These are phyloP conservation scores for Microtus ochrogaster DNA, from an alignment of 2,113 vertebrate genomes.

Conservation along the genomic window DNA sequence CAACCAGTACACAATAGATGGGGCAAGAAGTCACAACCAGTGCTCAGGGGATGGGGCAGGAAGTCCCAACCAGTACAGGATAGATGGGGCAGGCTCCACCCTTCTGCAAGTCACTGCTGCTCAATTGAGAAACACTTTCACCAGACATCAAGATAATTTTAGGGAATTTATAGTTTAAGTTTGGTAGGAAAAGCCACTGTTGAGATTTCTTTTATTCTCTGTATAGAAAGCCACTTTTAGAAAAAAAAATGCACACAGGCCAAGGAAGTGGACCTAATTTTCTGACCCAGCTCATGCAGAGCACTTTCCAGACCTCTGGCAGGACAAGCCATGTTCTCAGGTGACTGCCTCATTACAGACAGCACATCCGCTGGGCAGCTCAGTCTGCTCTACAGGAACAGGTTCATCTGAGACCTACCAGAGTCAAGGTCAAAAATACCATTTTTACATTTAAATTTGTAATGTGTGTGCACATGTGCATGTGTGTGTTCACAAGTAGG, in stretches of 20 bases:
- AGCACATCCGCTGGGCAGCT: slow-evolving; percentile 42
- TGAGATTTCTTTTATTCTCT: slow-evolving; percentile 50
- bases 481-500: background rate
- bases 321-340: slow-evolving; percentile 72
- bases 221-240: slow-evolving; percentile 40
- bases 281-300: slow-evolving; percentile 79
- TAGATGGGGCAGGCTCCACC: slow-evolving; percentile 24
- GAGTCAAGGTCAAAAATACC: background rate
- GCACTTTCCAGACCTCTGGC: slow-evolving; percentile 79
- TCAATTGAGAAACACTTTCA: slow-evolving; percentile 18
- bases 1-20: no score
- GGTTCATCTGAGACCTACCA: slow-evolving; percentile 63
- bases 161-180: slow-evolving; percentile 51
- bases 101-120: slow-evolving; percentile 2
- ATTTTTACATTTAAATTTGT: background rate
- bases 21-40: slow-evolving; percentile 49
- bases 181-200: slow-evolving; percentile 42
- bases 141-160: slow-evolving; percentile 42
- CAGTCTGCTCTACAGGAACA: slow-evolving; percentile 63
- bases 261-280: slow-evolving; percentile 80
- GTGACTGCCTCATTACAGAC: slow-evolving; percentile 70
- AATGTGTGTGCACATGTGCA: no score
- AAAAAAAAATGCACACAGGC: slow-evolving; percentile 40
- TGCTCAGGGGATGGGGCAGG: no score
- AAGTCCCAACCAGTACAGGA: slow-evolving; percentile 66